phyloP scores from a whole-genome alignment of 2,888 invertebrate genomes.

The Eilema caniola region DNA sequence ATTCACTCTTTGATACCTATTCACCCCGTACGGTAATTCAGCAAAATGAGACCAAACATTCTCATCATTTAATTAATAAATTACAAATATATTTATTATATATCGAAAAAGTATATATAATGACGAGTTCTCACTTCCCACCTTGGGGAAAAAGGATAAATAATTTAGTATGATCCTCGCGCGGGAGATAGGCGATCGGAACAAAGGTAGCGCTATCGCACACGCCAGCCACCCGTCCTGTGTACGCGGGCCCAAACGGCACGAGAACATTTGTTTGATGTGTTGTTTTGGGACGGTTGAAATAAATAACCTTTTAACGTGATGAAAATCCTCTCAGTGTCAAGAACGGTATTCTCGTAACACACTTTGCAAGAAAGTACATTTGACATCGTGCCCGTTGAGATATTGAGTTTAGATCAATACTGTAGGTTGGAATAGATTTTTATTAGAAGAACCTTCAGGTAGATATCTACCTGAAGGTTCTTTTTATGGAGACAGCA shows the following conservation, averaged over 20 bases:
- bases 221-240: slow-evolving; percentile 57
- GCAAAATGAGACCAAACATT: neutral
- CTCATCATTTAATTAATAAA: neutral
- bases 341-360: no score
- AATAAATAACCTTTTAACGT: no score
- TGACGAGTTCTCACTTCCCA: slow-evolving; percentile 50
- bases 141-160: slow-evolving; percentile 59
- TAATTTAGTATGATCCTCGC: slow-evolving; percentile 79
- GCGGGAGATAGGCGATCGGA: slow-evolving; percentile 65
- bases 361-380: no score
- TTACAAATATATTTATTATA: neutral
- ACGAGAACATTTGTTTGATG: neutral
- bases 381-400: no score
- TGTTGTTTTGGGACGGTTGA: neutral
- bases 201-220: slow-evolving; percentile 75
- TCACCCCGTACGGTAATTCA: no score
- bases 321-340: no score
- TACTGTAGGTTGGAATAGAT: no score
- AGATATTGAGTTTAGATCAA: no score
- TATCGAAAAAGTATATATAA: slow-evolving; percentile 12
- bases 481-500: no score
- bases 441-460: no score
- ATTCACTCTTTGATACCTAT: no score
- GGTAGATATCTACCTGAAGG: no score
- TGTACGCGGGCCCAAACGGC: slow-evolving; percentile 50